Conservation (phyloP, 2,113 vertebrate genomes). For the Peromyscus californicus region DNA sequence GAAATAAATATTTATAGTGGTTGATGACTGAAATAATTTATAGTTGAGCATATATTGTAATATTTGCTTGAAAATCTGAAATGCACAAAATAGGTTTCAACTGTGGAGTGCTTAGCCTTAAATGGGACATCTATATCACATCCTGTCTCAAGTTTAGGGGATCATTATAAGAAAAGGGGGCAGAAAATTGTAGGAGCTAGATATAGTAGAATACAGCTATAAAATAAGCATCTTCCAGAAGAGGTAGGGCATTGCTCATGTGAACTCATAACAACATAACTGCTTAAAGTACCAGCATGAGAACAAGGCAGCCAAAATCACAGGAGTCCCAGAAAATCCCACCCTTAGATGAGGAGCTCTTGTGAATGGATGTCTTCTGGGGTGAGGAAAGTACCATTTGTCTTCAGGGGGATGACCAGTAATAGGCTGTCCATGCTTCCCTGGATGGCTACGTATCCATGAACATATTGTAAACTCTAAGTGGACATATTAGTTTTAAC, state of each 20-base stretch:
- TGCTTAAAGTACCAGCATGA: no score
- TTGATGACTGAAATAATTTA: neutral
- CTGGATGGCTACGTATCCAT: neutral
- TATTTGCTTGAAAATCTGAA: neutral
- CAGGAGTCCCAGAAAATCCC: neutral
- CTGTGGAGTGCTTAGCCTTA: neutral
- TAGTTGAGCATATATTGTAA: neutral
- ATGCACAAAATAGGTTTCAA: neutral
- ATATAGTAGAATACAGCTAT: no score
- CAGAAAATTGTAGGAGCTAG: neutral
- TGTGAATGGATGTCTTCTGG: fast-evolving
- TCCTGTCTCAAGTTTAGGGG: neutral
- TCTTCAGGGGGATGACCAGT: neutral
- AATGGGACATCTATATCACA: neutral
- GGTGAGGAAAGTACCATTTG: neutral
- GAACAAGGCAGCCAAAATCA: neutral
- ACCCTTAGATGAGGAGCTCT: neutral
- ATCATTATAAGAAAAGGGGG: neutral
- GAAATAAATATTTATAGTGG: neutral
- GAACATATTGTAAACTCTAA: neutral
- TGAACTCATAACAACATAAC: neutral
- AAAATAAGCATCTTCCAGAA: neutral
- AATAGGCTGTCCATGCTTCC: neutral
- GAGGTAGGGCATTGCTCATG: neutral
- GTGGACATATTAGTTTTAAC: neutral